These are phyloP conservation scores for Zeuzera pyrina DNA, from an alignment of 2,888 invertebrate species.

Conservation along the genomic window DNA sequence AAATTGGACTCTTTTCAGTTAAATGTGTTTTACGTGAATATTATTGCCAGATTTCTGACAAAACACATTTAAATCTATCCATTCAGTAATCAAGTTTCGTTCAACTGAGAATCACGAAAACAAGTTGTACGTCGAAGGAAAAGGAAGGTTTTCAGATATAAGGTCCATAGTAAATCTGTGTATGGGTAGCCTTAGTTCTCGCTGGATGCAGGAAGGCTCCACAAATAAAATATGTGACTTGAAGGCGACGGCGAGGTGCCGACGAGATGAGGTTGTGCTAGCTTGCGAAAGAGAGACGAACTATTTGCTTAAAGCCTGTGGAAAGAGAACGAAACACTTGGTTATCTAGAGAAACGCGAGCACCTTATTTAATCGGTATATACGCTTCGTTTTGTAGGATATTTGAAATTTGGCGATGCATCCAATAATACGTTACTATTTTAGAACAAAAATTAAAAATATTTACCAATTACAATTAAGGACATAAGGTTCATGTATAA, in stretches of 20 bases:
- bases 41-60: constrained; percentile 60
- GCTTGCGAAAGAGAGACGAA: constrained; percentile 38
- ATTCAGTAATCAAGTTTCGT: too few species aligned
- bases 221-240: constrained; percentile 73
- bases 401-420: constrained; percentile 59
- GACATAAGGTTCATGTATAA: too few species aligned
- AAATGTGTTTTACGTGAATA: constrained; percentile 65
- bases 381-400: constrained; percentile 67
- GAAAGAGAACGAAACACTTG: constrained; percentile 36
- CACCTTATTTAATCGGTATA: constrained; percentile 70
- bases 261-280: constrained; percentile 63
- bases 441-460: constrained; percentile 1
- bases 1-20: too few species aligned
- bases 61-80: constrained; percentile 38
- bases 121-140: too few species aligned
- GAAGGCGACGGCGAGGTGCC: constrained; percentile 69
- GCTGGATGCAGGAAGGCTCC: constrained; percentile 68
- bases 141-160: constrained; percentile 12
- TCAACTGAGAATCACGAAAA: too few species aligned
- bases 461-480: constrained; percentile 2
- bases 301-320: constrained; percentile 23
- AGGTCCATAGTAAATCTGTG: constrained; percentile 32
- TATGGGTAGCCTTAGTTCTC: constrained; percentile 52
- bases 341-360: constrained; percentile 71
- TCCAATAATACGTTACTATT: constrained; percentile 11